Base-by-base conservation (phyloP, 2,888 invertebrate species). In the Dryococelus australis region DNA sequence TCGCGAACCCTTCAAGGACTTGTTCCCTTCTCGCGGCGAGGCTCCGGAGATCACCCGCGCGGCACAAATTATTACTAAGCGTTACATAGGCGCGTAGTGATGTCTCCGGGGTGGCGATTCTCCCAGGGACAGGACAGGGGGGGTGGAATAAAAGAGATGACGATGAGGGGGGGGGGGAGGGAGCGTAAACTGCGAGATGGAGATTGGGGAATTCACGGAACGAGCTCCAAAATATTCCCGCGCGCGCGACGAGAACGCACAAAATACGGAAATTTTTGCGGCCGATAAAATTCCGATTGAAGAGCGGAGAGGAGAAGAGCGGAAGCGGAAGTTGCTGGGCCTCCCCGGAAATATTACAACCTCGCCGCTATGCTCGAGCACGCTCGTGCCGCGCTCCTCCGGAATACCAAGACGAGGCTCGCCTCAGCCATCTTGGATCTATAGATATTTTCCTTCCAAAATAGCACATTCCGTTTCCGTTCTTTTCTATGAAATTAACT, bases 191-290 rank as follows among this genome's bases (percentile, higher is more conserved):
- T 65, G 65, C n/a, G 20, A 65, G 8, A 20, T 65, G 65, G 65
- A 65, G 65, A 65, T 65, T 65, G 65, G 65, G n/a, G 65, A 24
- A n/a, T 65, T n/a, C 20, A 20, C 24, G 20, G 65, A 65, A 65
- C 65, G 65, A 65, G 65, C 65, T 65, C 16, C 65, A 65, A 65
- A 65, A 65, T 65, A 65, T 65, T 65, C 65, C 65, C 65, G n/a
- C 35, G 35, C 35, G 35, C 4, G 35, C 65, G 65, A n/a, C 65
- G 65, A 65, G 65, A 65, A n/a, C 65, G 65, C 65, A 20, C 65
- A n/a, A 20, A 24, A 65, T 10, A 65, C n/a, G 65, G n/a, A 20
- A 65, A 65, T 65, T 65, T 65, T 65, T 24, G n/a, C 65, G 65
- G 65, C 65, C 65, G 65, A 65, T 65, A 65, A 65, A 65, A 20